Evolutionary conservation across 2,797 vertebrate species (phyloP).

Genomic region (Discoglossus pictus): DNA sequence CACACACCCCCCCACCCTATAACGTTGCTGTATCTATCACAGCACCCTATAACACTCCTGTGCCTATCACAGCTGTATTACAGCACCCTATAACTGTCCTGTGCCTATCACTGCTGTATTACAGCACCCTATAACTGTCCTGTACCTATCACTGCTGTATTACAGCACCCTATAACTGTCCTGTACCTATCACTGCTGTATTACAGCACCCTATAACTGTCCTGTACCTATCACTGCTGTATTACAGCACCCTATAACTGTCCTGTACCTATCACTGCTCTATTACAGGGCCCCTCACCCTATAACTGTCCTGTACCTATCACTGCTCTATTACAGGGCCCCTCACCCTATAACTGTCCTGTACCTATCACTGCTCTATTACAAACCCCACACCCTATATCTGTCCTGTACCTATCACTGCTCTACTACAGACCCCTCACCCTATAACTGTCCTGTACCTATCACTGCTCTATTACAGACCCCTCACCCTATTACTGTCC

Average conservation of each 20-base stretch:
- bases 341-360: slow-evolving; percentile 4
- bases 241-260: slow-evolving; percentile 3
- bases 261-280: neutral
- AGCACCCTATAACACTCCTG: too few relatives aligned
- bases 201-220: neutral
- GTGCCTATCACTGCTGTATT: neutral
- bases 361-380: neutral
- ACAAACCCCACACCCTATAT: neutral
- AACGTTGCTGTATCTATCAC: too few relatives aligned
- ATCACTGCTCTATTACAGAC: neutral
- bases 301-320: slow-evolving; percentile 1
- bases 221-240: too few relatives aligned
- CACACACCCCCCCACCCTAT: neutral
- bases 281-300: slow-evolving; percentile 15
- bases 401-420: neutral
- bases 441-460: slow-evolving; percentile 5
- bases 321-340: slow-evolving; percentile 2
- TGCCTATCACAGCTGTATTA: too few relatives aligned
- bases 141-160: neutral
- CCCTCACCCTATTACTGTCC: neutral
- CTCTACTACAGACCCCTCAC: neutral
- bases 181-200: neutral
- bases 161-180: slow-evolving; percentile 5
- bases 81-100: too few relatives aligned
- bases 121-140: neutral